Percentiles rank a stretch among this genome's conserved stretches.
These are phyloP conservation scores for Papilio demoleus DNA, from an alignment of 2,888 invertebrate genomes.

Conservation along the genomic window DNA sequence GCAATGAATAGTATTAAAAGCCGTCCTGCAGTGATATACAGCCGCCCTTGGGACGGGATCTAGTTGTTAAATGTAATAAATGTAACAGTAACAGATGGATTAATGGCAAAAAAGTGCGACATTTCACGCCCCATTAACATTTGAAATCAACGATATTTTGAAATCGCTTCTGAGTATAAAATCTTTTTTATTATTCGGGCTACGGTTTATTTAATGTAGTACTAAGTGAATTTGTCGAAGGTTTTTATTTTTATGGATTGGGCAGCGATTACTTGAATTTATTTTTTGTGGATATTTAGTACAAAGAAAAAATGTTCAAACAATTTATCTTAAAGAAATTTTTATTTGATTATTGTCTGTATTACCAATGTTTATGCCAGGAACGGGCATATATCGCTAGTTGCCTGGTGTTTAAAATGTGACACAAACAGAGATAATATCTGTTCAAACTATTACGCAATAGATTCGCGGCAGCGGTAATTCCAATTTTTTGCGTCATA, in stretches of 20 bases:
- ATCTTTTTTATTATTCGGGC: constrained; percentile 78
- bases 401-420: too few species aligned
- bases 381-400: too few species aligned
- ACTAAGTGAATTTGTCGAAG: constrained; percentile 83
- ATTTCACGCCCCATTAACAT: constrained; percentile 69
- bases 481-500: too few species aligned
- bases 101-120: constrained; percentile 55
- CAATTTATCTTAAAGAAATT: too few species aligned
- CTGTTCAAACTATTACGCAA: too few species aligned
- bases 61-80: constrained; percentile 19
- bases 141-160: constrained; percentile 57
- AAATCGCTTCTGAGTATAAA: constrained; percentile 79
- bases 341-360: too few species aligned
- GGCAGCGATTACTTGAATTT: constrained; percentile 45
- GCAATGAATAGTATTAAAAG: constrained; percentile 14
- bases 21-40: not conserved
- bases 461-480: too few species aligned
- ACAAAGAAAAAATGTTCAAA: not conserved
- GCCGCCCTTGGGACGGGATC: constrained; percentile 8
- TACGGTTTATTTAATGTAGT: constrained; percentile 81
- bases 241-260: constrained; percentile 76
- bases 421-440: too few species aligned
- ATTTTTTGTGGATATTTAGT: not conserved
- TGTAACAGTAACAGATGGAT: constrained; percentile 44
- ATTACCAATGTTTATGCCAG: too few species aligned